Percentiles rank a stretch among this genome's conserved stretches.
Conservation (phyloP, 2,888 invertebrate species). For the Neocrepidodera transversa region DNA sequence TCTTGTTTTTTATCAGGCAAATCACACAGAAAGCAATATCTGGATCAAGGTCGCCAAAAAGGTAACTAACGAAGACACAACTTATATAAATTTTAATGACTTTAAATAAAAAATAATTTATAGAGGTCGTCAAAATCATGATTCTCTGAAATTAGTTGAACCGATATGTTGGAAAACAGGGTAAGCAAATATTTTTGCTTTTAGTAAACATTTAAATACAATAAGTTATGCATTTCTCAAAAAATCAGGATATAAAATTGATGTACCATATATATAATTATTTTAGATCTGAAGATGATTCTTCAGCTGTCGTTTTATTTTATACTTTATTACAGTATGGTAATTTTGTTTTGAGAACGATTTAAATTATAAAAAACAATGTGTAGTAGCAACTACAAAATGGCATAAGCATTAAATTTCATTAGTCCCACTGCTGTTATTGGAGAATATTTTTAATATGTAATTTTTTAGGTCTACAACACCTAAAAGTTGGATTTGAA, state of each 20-base stretch:
- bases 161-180: conserved; percentile 47
- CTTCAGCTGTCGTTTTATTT: too few relatives aligned
- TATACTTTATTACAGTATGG: too few relatives aligned
- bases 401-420: too few relatives aligned
- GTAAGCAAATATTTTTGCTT: conserved; percentile 34
- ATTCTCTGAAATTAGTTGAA: conserved; percentile 48
- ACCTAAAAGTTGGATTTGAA: conserved; percentile 17
- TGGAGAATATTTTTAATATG: neutral
- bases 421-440: too few relatives aligned
- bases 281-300: too few relatives aligned
- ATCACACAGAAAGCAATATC: conserved; percentile 37
- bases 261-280: too few relatives aligned
- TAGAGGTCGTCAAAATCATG: conserved; percentile 37
- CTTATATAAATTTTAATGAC: neutral
- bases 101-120: conserved; percentile 26
- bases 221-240: too few relatives aligned
- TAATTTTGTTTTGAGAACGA: too few relatives aligned
- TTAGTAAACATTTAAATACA: too few relatives aligned
- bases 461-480: conserved; percentile 13
- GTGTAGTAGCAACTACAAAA: too few relatives aligned
- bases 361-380: too few relatives aligned
- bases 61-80: conserved; percentile 29
- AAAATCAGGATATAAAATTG: too few relatives aligned
- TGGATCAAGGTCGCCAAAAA: conserved; percentile 43
- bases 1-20: conserved; percentile 10